Conservation (phyloP, 2,888 invertebrate genomes). For the Dasysyrphus tricinctus region DNA sequence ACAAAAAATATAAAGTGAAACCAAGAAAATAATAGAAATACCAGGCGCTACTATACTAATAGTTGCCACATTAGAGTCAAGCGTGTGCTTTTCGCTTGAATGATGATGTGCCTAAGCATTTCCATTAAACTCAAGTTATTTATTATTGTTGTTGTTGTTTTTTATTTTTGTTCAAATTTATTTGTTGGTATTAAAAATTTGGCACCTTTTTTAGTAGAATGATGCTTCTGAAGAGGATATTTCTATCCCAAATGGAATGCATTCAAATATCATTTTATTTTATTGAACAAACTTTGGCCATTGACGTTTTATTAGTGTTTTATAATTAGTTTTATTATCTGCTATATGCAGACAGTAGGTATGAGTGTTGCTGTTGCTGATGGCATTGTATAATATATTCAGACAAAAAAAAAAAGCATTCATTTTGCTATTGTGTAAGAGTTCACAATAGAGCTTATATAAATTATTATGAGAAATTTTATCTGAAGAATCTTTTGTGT, state of each 20-base stretch:
- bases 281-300: constrained; percentile 42
- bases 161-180: not conserved
- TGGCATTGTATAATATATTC: not conserved
- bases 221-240: constrained; percentile 1
- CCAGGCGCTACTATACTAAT: constrained; percentile 36
- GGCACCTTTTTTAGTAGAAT: constrained; percentile 14
- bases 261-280: constrained; percentile 2
- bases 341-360: not conserved
- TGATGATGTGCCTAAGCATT: constrained; percentile 25
- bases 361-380: not conserved
- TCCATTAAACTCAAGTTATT: constrained; percentile 21
- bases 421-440: constrained; percentile 28
- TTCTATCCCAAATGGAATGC: constrained; percentile 19
- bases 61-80: constrained; percentile 59
- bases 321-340: constrained; percentile 63
- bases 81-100: constrained; percentile 52
- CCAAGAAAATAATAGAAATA: constrained; percentile 43
- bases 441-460: constrained; percentile 12
- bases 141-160: not conserved
- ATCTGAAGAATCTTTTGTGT: constrained; percentile 32
- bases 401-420: constrained; percentile 6
- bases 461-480: constrained; percentile 35
- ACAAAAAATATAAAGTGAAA: constrained; percentile 51
- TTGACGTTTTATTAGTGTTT: constrained; percentile 58
- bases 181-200: not conserved